Conservation (phyloP, 2,113 vertebrate species). For the Acrocephalus kingi region DNA sequence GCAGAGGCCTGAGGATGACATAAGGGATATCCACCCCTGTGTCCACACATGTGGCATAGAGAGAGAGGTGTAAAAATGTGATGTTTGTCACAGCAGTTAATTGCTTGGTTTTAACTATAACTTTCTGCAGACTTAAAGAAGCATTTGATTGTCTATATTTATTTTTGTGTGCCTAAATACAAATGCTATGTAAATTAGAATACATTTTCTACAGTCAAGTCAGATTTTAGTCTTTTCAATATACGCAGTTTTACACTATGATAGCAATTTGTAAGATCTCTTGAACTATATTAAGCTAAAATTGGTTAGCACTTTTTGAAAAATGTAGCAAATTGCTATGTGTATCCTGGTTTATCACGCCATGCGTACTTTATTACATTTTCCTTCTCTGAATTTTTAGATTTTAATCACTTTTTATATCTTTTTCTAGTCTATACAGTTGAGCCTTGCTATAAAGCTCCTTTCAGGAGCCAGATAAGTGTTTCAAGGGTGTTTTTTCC, state of each 20-base stretch:
- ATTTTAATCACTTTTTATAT: slow-evolving; percentile 27
- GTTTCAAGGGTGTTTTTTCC: neutral
- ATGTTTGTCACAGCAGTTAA: neutral
- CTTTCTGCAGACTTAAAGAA: slow-evolving; percentile 30
- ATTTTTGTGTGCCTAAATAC: slow-evolving; percentile 59
- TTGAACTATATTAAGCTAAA: slow-evolving; percentile 44
- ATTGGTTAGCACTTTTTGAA: slow-evolving; percentile 36
- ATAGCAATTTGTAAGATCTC: slow-evolving; percentile 46
- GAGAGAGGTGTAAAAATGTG: neutral
- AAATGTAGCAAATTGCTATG: slow-evolving; percentile 54
- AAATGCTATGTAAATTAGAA: slow-evolving; percentile 40
- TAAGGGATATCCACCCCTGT: neutral
- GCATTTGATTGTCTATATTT: slow-evolving; percentile 37
- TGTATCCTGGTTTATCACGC: slow-evolving; percentile 30
- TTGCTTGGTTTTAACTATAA: neutral
- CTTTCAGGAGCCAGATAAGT: slow-evolving; percentile 1
- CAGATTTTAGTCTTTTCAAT: slow-evolving; percentile 43
- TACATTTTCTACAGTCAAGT: slow-evolving; percentile 46
- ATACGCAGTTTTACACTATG: slow-evolving; percentile 46
- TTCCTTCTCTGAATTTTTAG: slow-evolving; percentile 21
- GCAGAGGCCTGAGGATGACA: neutral
- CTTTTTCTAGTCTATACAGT: slow-evolving; percentile 32
- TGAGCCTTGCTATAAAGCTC: slow-evolving; percentile 34
- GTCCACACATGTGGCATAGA: neutral
- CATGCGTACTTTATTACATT: slow-evolving; percentile 7